Evolutionary conservation across 37 sponge, comb jelly and placozoan genomes (phyloP), one percentile per base, ranked within the genome.

Genomic region (Agelas oroides): DNA sequence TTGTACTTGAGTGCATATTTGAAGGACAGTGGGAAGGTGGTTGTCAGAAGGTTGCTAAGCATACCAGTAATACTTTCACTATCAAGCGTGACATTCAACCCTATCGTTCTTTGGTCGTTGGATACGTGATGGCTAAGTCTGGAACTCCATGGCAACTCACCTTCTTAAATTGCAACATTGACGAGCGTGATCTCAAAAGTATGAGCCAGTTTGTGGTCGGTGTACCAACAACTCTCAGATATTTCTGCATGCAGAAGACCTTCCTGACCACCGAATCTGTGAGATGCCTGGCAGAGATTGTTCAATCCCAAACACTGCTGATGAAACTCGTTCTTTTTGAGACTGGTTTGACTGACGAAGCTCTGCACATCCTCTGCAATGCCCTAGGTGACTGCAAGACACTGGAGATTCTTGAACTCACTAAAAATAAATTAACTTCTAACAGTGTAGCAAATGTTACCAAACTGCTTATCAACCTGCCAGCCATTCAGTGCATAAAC

Each of bases 1-100:
- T 66, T 11, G 68, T 38, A 34, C 54, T 64, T 1, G 80, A 64
- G 64, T 79, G 80, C 54, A 20, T 65, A 64, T 79, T 59, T 65
- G 80, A 79, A 65, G 80, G 80, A 1, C 80, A 79, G 27, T 79
- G 80, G 80, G 54, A 32, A 65, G 69, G 64, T 65, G 60, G 60
- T 1, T 79, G 80, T 32, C 33, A 65, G 3, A 79, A 33, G 27
- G 20, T 79, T 35, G 80, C 80, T 1, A 1, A 63, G 38, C 14
- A 79, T 36, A 40, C 25, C 2, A 18, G 24, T 13, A 66, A 27
- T 65, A 40, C 12, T 2, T 8, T 73, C 27, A 2, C 5, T 17
- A 14, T 73, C 6, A 5, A 12, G 5, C n/a, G 70, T 34, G 3
- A 24, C 17, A 32, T 77, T 16, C 36, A 59, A 33, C 77, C 77